Conservation (phyloP, 2,113 vertebrate genomes). For the Vireo altiloquus region DNA sequence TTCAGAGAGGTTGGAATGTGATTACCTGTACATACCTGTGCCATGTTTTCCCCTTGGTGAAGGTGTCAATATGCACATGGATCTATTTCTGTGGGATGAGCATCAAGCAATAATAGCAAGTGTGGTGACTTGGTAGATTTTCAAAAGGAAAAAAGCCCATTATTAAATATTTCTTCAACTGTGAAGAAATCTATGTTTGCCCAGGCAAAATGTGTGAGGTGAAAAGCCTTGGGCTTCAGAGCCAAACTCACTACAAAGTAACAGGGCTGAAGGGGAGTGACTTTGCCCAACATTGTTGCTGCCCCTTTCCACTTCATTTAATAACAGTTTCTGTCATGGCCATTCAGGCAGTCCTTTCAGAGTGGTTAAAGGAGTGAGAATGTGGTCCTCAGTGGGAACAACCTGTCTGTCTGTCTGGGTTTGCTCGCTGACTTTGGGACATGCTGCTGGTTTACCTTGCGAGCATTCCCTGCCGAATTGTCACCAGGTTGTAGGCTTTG, state of each 20-base stretch:
- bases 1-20: not conserved
- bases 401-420: not conserved
- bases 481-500: not conserved
- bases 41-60: not conserved
- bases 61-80: not conserved
- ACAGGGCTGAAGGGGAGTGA: not conserved
- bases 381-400: not conserved
- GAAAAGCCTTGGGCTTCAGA: not conserved
- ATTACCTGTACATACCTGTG: not conserved
- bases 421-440: not conserved
- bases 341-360: not conserved
- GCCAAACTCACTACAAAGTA: not conserved
- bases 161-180: not conserved
- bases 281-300: not conserved
- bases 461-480: not conserved
- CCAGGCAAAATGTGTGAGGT: not conserved
- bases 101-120: not conserved
- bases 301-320: not conserved
- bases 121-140: not conserved
- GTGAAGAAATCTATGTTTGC: not conserved
- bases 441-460: not conserved
- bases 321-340: not conserved
- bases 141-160: not conserved
- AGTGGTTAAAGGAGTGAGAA: not conserved
- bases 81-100: not conserved